phyloP scores from a whole-genome alignment of 2,113 vertebrate species.

The Atrichornis clamosus region DNA sequence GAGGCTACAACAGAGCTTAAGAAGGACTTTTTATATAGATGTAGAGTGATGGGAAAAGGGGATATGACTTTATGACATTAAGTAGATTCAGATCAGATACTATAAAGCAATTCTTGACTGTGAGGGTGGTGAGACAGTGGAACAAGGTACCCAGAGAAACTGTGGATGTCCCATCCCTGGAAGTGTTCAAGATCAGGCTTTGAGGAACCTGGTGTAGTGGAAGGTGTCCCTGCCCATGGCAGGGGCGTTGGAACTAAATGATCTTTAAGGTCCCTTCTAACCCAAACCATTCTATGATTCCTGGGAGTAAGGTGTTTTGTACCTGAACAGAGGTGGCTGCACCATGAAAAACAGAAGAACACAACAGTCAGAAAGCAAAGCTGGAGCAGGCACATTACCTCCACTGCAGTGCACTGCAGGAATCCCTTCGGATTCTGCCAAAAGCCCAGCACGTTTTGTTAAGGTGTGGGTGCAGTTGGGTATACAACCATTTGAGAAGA shows the following conservation, averaged over 20 bases:
- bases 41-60: neutral
- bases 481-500: neutral
- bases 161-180: neutral
- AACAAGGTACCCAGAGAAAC: neutral
- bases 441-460: neutral
- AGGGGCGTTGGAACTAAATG: neutral
- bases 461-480: accelerated
- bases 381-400: neutral
- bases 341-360: neutral
- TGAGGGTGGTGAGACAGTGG: neutral
- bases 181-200: neutral
- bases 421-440: neutral
- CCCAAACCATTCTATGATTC: neutral
- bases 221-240: neutral
- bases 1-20: neutral
- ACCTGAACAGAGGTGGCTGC: neutral
- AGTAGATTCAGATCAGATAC: neutral
- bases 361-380: neutral
- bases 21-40: neutral
- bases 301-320: neutral
- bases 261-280: neutral
- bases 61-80: neutral
- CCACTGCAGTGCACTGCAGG: neutral
- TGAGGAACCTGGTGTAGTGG: neutral
- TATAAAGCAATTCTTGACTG: neutral